These are phyloP conservation scores for Operophtera brumata DNA, from an alignment of 2,888 invertebrate genomes.

Conservation along the genomic window DNA sequence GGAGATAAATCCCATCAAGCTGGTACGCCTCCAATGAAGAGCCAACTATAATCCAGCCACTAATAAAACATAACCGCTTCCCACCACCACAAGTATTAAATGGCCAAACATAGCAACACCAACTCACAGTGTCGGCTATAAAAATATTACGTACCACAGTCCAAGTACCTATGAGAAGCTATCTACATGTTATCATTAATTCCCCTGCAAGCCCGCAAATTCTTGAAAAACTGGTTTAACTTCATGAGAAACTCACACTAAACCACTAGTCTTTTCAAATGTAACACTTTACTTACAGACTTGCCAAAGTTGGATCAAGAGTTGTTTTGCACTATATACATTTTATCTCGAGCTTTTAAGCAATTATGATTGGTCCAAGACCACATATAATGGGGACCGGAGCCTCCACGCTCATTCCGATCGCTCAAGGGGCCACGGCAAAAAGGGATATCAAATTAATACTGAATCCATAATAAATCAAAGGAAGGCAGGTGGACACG, in stretches of 20 bases:
- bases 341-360: slow-evolving; percentile 72
- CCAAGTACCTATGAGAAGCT: slow-evolving; percentile 14
- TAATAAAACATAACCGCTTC: slow-evolving; percentile 42
- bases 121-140: slow-evolving; percentile 23
- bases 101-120: slow-evolving; percentile 31
- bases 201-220: slow-evolving; percentile 51
- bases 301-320: slow-evolving; percentile 39
- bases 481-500: slow-evolving; percentile 75
- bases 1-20: slow-evolving; percentile 29
- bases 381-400: slow-evolving; percentile 74
- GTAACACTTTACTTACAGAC: slow-evolving; percentile 26
- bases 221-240: slow-evolving; percentile 61
- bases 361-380: slow-evolving; percentile 76
- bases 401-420: slow-evolving; percentile 65
- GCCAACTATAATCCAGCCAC: slow-evolving; percentile 32
- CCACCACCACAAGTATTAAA: slow-evolving; percentile 42
- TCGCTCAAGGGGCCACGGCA: slow-evolving; percentile 77
- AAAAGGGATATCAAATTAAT: slow-evolving; percentile 81
- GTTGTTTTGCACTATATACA: slow-evolving; percentile 60
- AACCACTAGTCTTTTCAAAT: slow-evolving; percentile 24
- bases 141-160: slow-evolving; percentile 21
- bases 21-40: slow-evolving; percentile 40
- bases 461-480: slow-evolving; percentile 81
- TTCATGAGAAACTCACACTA: slow-evolving; percentile 30
- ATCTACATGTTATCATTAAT: slow-evolving; percentile 52